A percentile compares a stretch with the other conserved stretches of the same genome.
Evolutionary conservation across 1,140 invertebrate genomes (phyloP).

Genomic region (Drosophila triauraria): DNA sequence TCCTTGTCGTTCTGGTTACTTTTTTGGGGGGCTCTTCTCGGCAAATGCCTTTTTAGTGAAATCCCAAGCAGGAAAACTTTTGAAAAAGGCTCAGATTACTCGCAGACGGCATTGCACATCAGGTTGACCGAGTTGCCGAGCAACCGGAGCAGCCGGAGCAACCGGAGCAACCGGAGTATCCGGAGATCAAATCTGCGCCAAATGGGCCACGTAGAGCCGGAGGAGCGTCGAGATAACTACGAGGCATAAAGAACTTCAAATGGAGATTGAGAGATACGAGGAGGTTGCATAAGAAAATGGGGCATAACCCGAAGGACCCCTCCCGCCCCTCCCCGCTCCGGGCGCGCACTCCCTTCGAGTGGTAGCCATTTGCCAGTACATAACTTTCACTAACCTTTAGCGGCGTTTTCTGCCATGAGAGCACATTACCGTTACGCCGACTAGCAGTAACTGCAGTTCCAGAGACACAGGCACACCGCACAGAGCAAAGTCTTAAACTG

Average conservation of each 20-base stretch:
- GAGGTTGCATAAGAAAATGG: conserved; percentile 29
- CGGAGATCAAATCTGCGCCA: conserved; percentile 42
- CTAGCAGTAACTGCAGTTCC: conserved; percentile 43
- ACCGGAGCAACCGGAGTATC: background rate
- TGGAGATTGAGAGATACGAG: conserved; percentile 58
- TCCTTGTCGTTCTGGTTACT: no score
- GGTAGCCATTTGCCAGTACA: conserved; percentile 54
- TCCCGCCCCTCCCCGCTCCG: no score
- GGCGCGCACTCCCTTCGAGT: background rate
- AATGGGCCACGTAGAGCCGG: conserved; percentile 25
- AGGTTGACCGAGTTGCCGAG: conserved; percentile 36
- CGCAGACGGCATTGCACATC: conserved; percentile 31
- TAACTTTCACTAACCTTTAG: conserved; percentile 65
- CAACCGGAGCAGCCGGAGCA: conserved; percentile 5
- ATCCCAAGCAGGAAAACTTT: conserved; percentile 7
- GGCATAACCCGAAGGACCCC: conserved; percentile 28
- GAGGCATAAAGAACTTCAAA: conserved; percentile 55
- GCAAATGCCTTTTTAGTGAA: background rate
- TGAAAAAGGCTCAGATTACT: conserved; percentile 17
- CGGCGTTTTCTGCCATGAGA: conserved; percentile 43
- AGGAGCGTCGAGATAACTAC: conserved; percentile 19
- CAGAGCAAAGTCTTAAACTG: conserved; percentile 30
- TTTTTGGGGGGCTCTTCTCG: background rate
- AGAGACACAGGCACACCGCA: conserved; percentile 23
- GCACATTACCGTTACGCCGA: conserved; percentile 58